Evolutionary conservation across 1,140 invertebrate species (phyloP).

Genomic region (Polyergus mexicanus): DNA sequence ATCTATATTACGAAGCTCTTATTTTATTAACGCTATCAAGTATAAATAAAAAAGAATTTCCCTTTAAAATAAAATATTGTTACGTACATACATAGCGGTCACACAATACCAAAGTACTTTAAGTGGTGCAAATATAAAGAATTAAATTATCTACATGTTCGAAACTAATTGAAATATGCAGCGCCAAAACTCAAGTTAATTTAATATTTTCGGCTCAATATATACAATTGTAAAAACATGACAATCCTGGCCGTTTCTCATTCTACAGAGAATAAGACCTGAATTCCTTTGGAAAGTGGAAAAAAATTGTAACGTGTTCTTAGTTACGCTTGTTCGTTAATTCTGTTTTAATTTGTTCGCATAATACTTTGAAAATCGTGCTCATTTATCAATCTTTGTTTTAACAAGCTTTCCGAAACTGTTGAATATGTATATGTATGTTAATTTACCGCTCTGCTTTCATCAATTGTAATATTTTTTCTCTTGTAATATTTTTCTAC

Average conservation of each 20-base stretch:
- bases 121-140: neutral
- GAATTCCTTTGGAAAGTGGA: neutral
- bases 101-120: neutral
- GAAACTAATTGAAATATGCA: constrained; percentile 10
- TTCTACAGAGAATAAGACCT: no score
- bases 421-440: neutral
- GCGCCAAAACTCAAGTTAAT: neutral
- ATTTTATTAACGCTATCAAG: neutral
- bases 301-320: neutral
- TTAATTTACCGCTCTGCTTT: neutral
- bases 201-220: neutral
- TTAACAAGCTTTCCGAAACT: neutral
- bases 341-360: neutral
- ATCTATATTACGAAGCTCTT: neutral
- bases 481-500: neutral
- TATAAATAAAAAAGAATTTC: no score
- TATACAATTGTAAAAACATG: neutral
- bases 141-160: constrained; percentile 26
- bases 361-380: neutral
- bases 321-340: neutral
- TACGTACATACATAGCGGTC: neutral
- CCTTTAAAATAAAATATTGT: neutral
- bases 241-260: neutral
- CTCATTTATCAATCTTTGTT: neutral
- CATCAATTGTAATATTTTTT: neutral